These are phyloP conservation scores for Leptinotarsa peninsularis DNA, from an alignment of 2,888 invertebrate species.

Conservation along the genomic window DNA sequence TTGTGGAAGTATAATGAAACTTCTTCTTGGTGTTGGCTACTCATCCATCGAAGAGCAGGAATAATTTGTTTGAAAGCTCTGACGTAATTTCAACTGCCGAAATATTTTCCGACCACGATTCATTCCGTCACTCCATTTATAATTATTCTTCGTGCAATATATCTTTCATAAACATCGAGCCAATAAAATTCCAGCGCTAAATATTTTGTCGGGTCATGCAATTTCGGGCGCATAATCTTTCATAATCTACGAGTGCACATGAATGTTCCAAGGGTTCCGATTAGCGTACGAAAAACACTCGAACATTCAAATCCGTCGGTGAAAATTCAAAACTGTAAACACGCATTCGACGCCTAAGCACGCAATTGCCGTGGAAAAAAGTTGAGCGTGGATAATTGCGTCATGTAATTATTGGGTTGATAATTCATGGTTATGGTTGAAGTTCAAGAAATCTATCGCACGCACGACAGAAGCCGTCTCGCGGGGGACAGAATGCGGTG, in stretches of 20 bases:
- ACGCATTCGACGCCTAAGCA: conserved; percentile 7
- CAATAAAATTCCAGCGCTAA: conserved; percentile 12
- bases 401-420: not conserved
- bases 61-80: too few species aligned
- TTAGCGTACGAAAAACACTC: conserved; percentile 13
- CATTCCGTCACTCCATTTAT: not conserved
- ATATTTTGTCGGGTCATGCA: conserved; percentile 4
- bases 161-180: not conserved
- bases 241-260: conserved; percentile 3
- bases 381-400: not conserved
- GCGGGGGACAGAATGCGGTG: too few species aligned
- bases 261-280: conserved; percentile 3
- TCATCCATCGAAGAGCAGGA: too few species aligned
- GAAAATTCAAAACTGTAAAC: conserved; percentile 16
- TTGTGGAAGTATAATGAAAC: too few species aligned
- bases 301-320: conserved; percentile 13
- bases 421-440: not conserved
- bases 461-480: not conserved
- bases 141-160: not conserved
- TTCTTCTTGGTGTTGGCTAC: too few species aligned
- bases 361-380: conserved; percentile 3
- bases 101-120: not conserved
- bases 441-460: not conserved
- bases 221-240: not conserved
- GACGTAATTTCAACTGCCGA: not conserved